Evolutionary conservation across 2,888 invertebrate genomes (phyloP).

Genomic region (Nephrotoma flavescens): DNA sequence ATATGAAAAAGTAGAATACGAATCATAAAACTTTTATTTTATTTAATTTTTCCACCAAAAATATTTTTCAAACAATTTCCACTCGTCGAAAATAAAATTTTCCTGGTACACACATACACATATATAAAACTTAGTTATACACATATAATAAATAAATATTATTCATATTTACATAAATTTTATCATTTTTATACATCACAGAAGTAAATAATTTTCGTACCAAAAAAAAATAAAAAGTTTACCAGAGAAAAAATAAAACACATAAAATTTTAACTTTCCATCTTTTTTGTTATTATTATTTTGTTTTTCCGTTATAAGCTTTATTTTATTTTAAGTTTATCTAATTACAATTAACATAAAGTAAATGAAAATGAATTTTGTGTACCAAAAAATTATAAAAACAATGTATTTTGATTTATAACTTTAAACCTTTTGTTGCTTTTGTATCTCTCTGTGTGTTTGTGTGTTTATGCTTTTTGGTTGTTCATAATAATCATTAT

Average conservation of each 20-base stretch:
- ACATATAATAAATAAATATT: background rate
- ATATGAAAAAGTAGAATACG: no score
- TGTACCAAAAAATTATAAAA: background rate
- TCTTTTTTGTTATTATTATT: background rate
- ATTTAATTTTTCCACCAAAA: background rate
- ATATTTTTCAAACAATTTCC: background rate
- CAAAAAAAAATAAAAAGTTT: background rate
- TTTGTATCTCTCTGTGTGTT: background rate
- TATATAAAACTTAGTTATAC: background rate
- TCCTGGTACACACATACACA: background rate
- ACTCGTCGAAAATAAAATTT: background rate
- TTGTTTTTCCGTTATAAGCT: background rate
- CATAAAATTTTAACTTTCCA: background rate
- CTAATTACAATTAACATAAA: background rate
- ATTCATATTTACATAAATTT: background rate
- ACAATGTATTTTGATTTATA: background rate
- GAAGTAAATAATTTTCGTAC: background rate
- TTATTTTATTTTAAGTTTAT: background rate
- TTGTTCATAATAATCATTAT: background rate
- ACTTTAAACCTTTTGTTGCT: background rate
- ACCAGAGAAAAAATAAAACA: background rate
- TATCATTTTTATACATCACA: background rate
- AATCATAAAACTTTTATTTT: no score
- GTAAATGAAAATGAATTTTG: background rate
- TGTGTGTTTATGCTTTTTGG: background rate